Conservation (phyloP, 1,140 invertebrate genomes). For the Helicoverpa armigera region DNA sequence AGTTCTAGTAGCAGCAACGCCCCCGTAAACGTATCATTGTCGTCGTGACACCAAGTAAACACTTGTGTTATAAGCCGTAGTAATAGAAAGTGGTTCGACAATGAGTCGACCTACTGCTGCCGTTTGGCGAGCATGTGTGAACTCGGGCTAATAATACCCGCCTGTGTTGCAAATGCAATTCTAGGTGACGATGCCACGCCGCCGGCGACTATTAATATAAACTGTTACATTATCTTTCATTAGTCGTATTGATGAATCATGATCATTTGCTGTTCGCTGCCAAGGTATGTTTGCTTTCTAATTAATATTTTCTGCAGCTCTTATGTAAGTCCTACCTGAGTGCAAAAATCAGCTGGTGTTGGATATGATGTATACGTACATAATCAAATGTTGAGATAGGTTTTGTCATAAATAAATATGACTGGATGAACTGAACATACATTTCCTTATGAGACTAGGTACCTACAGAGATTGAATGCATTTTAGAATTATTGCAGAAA, state of each 20-base stretch:
- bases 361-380: too few relatives aligned
- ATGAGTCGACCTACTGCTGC: conserved; percentile 42
- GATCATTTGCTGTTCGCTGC: background rate
- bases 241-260: conserved; percentile 37
- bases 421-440: too few relatives aligned
- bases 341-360: background rate
- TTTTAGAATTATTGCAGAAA: too few relatives aligned
- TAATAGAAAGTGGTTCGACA: conserved; percentile 53
- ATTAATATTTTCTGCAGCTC: background rate
- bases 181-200: conserved; percentile 64
- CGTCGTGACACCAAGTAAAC: conserved; percentile 47
- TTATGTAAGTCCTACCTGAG: background rate
- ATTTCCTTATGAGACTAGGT: too few relatives aligned
- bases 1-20: conserved; percentile 20
- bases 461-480: too few relatives aligned
- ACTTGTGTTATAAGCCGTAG: conserved; percentile 47
- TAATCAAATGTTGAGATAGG: too few relatives aligned
- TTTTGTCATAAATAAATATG: too few relatives aligned
- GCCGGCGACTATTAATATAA: conserved; percentile 60
- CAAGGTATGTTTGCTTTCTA: conserved; percentile 16
- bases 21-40: conserved; percentile 41
- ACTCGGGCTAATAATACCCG: conserved; percentile 65
- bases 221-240: conserved; percentile 54
- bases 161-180: conserved; percentile 71
- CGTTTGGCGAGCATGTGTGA: conserved; percentile 59